Base-by-base conservation (phyloP, 2,888 invertebrate species). In the Euproctis similis region DNA sequence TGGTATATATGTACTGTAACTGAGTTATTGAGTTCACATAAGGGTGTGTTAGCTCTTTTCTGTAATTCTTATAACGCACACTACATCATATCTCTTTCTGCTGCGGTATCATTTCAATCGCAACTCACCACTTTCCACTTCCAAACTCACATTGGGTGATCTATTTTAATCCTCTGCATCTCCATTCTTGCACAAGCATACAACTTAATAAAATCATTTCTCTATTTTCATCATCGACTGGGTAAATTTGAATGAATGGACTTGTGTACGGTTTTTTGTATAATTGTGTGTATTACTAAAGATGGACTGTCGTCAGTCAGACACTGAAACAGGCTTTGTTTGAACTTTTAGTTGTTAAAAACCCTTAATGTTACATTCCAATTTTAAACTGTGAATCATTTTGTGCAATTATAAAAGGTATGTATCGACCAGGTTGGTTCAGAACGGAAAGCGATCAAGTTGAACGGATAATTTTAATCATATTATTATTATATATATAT, bases 311-410 rank as follows among this genome's bases (percentile, higher is more conserved):
- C 46, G 53, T 48, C 51, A 40, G 46, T 58, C 72, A n/a, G n/a
- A n/a, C n/a, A 72, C 74, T 75, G 76, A 71, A 74, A 71, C 77
- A 74, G 76, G 76, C 72, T 72, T 57, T 41, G n/a, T n/a, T n/a
- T n/a, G n/a, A n/a, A n/a, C n/a, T n/a, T n/a, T n/a, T n/a, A n/a
- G n/a, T n/a, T n/a, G n/a, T n/a, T n/a, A n/a, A n/a, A n/a, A n/a
- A n/a, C n/a, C n/a, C n/a, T n/a, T n/a, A n/a, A n/a, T n/a, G n/a
- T 40, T 53, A 55, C 52, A 53, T 59, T 54, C 50, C 53, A 43
- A 30, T 49, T 50, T 41, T 35, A 41, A n/a, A n/a, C n/a, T n/a
- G n/a, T 39, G 10, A 31, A 26, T 36, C 28, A 31, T 36, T 24
- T 16, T n/a, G n/a, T n/a, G n/a, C n/a, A n/a, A n/a, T n/a, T n/a